Evolutionary conservation across 2,113 vertebrate species (phyloP).

Genomic region (Pelvicachromis taeniatus): DNA sequence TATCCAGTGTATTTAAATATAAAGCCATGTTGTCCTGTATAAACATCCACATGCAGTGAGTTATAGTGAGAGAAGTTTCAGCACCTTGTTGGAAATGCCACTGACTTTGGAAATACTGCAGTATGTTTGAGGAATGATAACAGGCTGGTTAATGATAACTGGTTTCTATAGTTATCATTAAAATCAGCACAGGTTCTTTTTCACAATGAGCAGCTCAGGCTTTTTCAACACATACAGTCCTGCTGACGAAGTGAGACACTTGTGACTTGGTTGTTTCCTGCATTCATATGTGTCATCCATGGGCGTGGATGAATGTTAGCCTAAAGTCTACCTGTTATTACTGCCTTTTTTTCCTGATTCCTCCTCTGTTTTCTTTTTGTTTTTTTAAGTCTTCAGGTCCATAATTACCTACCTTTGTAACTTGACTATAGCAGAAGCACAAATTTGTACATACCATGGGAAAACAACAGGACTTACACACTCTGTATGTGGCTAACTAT

Average conservation of each 20-base stretch:
- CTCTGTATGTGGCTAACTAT: background rate
- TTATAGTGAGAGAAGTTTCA: background rate
- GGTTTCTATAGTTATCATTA: no score
- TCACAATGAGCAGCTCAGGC: background rate
- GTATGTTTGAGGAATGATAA: background rate
- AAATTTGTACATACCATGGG: background rate
- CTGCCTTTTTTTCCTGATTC: background rate
- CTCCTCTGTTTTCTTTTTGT: background rate
- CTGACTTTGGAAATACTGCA: background rate
- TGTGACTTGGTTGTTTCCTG: background rate
- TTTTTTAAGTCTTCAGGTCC: background rate
- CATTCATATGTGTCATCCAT: background rate
- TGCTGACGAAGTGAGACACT: background rate
- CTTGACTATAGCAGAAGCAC: background rate
- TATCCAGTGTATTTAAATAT: background rate
- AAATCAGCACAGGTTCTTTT: background rate
- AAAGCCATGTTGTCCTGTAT: background rate
- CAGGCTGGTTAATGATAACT: background rate
- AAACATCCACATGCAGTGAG: background rate
- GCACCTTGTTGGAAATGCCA: background rate
- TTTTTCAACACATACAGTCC: background rate
- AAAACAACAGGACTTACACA: background rate
- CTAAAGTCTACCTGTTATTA: background rate
- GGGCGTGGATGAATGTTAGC: background rate
- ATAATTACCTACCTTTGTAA: background rate